Evolutionary conservation across 2,113 vertebrate species (phyloP), one percentile per base, ranked within the genome.

Genomic region (Pomatorhinus ruficollis): DNA sequence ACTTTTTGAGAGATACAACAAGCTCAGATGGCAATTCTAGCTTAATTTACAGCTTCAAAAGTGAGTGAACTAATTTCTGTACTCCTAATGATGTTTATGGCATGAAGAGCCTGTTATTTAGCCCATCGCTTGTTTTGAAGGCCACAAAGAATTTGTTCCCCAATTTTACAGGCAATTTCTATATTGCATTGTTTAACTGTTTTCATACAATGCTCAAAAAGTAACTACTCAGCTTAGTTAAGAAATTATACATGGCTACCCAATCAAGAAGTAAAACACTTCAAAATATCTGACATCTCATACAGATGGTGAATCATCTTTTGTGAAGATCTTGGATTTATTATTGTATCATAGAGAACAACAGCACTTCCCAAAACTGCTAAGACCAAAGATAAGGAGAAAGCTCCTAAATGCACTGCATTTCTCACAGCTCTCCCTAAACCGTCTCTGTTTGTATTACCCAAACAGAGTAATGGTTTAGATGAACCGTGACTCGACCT

Each of bases 11-110:
- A 90, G 83, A 86, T 76, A 42, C 4, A 17, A 85, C 52, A 95
- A 89, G 59, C 91, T 93, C 83, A 97, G 37, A 71, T 6, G 23
- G 61, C 37, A 96, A 97, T 82, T 97, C 53, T 24, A 85, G 22
- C 57, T 91, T 96, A 61, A 95, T 78, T 94, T 97, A 78, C n/a
- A 91, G 87, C 53, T 95, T 93, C 91, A 95, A 95, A 97, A 45
- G 49, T 83, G 90, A 95, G 70, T 83, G 85, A 93, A 83, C 18
- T 91, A 50, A 83, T 87, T 93, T 94, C 57, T 86, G 68, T 83
- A 33, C 59, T 95, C 69, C 35, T 22, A 95, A 8, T 47, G 11
- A 45, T 30, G 22, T 9, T 69, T 53, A 72, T 17, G 49, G 20
- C 35, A 96, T 3, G n/a, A 66, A 83, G 6, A 63, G 13, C 28